Conservation (phyloP, 2,797 vertebrate genomes). For the Pitangus sulphuratus region DNA sequence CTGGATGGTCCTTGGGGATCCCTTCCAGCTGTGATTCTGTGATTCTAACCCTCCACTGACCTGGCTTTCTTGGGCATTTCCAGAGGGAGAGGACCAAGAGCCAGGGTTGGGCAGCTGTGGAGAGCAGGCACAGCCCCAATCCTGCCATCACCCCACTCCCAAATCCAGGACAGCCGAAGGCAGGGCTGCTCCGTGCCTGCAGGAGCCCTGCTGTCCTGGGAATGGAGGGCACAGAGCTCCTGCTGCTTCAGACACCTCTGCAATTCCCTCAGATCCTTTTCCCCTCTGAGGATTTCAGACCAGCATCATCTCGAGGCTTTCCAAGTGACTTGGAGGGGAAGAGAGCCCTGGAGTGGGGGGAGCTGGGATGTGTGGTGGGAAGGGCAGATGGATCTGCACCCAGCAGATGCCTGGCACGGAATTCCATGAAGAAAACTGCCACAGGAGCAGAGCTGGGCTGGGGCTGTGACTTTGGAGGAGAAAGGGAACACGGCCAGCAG, state of each 20-base stretch:
- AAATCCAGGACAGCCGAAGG: not conserved
- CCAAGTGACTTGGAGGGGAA: not conserved
- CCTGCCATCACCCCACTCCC: not conserved
- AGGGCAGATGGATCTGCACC: accelerated
- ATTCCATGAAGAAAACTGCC: not conserved
- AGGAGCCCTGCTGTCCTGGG: not conserved
- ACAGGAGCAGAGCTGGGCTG: not conserved
- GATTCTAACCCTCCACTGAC: not conserved
- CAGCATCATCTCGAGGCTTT: not conserved
- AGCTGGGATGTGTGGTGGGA: not conserved
- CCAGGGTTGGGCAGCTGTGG: not conserved
- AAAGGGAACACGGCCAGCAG: not conserved
- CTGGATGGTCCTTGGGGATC: not conserved
- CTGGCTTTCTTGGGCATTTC: not conserved
- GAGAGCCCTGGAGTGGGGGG: not conserved
- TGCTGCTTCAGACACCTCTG: not conserved
- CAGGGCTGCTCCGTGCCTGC: not conserved
- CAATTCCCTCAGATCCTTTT: not conserved
- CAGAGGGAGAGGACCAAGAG: not conserved
- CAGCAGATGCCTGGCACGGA: not conserved
- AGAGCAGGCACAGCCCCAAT: not conserved
- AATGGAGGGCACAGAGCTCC: not conserved
- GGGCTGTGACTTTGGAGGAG: not conserved
- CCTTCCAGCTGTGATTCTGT: not conserved
- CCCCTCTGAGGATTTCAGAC: not conserved